Percentiles rank a stretch among this genome's conserved stretches.
phyloP scores from a whole-genome alignment of 2,113 vertebrate genomes.

The Alethe castanea region DNA sequence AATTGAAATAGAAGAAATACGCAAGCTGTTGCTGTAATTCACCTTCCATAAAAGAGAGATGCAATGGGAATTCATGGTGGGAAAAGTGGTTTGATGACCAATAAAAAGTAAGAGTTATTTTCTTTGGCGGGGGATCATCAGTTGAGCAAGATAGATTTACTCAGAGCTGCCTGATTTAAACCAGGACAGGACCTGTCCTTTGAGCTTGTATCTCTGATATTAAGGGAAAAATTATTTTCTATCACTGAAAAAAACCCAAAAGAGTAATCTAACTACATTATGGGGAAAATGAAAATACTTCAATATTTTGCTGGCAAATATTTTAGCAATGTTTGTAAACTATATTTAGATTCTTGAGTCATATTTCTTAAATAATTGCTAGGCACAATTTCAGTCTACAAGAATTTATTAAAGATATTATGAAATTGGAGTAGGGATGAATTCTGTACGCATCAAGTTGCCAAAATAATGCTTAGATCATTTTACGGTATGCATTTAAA shows the following conservation, averaged over 20 bases:
- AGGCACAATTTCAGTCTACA: background rate
- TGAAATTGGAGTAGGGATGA: background rate
- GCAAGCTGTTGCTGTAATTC: background rate
- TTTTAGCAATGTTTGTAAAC: constrained; percentile 16
- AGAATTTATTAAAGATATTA: background rate
- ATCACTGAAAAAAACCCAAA: background rate
- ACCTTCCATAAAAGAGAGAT: background rate
- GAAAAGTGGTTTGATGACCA: background rate
- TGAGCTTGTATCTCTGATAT: background rate
- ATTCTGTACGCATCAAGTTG: background rate
- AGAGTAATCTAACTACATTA: background rate
- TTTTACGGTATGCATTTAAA: background rate
- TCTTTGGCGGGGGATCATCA: background rate
- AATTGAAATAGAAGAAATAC: background rate
- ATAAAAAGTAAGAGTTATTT: background rate
- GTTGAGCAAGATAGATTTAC: background rate
- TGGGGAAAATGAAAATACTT: background rate
- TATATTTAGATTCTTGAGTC: constrained; percentile 28
- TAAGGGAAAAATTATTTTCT: background rate
- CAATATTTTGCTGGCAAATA: background rate
- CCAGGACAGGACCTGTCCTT: background rate
- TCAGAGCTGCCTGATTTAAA: background rate
- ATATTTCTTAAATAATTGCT: constrained; percentile 45
- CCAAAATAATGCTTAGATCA: background rate
- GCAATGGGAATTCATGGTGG: background rate